Percentiles rank a stretch among this genome's conserved stretches.
Conservation (phyloP, 1,140 invertebrate genomes). For the Drosophila suzukii region DNA sequence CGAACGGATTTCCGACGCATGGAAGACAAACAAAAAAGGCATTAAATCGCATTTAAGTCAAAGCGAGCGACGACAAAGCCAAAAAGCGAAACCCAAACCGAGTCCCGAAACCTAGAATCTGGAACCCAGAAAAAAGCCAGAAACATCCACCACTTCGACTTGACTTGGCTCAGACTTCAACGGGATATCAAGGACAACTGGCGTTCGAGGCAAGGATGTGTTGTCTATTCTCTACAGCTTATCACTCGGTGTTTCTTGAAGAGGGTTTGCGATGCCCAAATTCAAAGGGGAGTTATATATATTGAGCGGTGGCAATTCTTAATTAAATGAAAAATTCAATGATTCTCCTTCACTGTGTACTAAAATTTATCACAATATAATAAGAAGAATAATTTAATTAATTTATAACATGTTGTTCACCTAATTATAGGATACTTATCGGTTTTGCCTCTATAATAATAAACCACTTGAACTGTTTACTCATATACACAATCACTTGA, state of each 20-base stretch:
- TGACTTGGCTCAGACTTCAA: constrained; percentile 26
- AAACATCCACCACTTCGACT: constrained; percentile 45
- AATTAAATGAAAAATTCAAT: too few species aligned
- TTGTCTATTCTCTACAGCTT: constrained; percentile 27
- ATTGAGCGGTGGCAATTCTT: too few species aligned
- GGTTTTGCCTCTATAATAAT: too few species aligned
- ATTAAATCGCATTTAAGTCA: constrained; percentile 83
- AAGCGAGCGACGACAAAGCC: constrained; percentile 48
- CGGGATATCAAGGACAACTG: constrained; percentile 37
- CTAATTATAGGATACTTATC: too few species aligned
- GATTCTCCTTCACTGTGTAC: too few species aligned
- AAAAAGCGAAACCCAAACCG: constrained; percentile 32
- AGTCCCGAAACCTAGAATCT: constrained; percentile 10
- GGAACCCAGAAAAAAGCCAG: constrained; percentile 1
- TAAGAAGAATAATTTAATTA: too few species aligned
- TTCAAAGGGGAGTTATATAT: not conserved
- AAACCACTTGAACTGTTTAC: too few species aligned
- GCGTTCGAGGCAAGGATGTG: constrained; percentile 52
- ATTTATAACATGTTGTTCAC: too few species aligned
- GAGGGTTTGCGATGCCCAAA: not conserved
- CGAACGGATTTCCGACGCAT: constrained; percentile 78
- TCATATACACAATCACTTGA: too few species aligned
- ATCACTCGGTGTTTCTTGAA: constrained; percentile 27
- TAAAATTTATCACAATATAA: too few species aligned
- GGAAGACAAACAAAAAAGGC: constrained; percentile 83